Evolutionary conservation across 2,113 vertebrate species (phyloP), one percentile per base, ranked within the genome.

Genomic region (Chrysemys picta): DNA sequence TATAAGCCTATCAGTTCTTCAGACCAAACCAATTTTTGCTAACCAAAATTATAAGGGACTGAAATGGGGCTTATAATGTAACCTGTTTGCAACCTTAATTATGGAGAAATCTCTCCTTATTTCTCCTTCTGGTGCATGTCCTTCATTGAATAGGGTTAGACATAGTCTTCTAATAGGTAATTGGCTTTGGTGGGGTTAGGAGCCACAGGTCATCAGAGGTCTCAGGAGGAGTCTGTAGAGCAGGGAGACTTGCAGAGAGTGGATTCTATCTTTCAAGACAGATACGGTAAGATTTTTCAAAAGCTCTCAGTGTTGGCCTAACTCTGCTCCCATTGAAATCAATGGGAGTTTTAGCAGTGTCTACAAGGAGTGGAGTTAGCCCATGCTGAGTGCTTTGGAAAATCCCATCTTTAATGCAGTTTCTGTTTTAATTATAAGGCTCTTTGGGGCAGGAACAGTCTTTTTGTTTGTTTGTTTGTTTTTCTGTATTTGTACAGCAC

Each of bases 221-320:
- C 29, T 76, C 14, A 10, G 42, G 14, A 78, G 24, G 62, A 93
- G 76, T 31, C 6, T 0, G 0, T 69, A 11, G 27, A 79, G 82
- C 50, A 91, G 35, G n/a, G 24, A 54, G 42, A 22, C 59, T 80
- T 91, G 69, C 27, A n/a, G 4, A 87, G 82, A 42, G 47, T 4
- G 1, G 12, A 1, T 38, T 4, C 72, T 93, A 8, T 3, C 45
- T 84, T 52, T 52, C 42, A 50, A 57, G 54, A 84, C 9, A 80
- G 50, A 4, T n/a, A 35, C 79, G 38, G 45, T 38, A 21, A 38
- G n/a, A n/a, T n/a, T 72, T n/a, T 38, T 65, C n/a, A 75, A 21
- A 59, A 78, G 13, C 87, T 9, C 56, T 83, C 31, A 59, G 7
- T 49, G 4, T 49, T 82, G 57, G 42, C 54, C 1, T 2, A 75